Percentiles rank a stretch among this genome's conserved stretches.
phyloP scores from a whole-genome alignment of 1,140 invertebrate species.

The Nephila pilipes region DNA sequence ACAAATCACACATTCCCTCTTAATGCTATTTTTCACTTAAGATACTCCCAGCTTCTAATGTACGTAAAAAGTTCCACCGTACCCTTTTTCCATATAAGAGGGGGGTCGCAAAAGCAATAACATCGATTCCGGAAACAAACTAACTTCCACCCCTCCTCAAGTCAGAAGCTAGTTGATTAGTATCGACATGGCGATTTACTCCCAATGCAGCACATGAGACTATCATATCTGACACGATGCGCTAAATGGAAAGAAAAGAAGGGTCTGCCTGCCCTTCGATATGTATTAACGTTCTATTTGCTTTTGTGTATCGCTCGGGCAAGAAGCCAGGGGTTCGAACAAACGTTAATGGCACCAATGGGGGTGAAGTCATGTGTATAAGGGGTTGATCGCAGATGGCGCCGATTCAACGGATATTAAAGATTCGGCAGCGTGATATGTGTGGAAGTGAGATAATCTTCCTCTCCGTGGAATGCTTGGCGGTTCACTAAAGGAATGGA shows the following conservation, averaged over 20 bases:
- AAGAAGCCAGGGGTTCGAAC: slow-evolving; percentile 38
- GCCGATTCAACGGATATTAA: slow-evolving; percentile 64
- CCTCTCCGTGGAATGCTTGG: neutral
- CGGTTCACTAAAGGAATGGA: neutral
- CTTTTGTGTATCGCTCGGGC: slow-evolving; percentile 47
- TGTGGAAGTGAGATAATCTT: slow-evolving; percentile 18
- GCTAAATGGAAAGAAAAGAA: slow-evolving; percentile 47
- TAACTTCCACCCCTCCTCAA: neutral
- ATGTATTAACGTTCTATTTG: slow-evolving; percentile 47
- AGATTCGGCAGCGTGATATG: slow-evolving; percentile 56
- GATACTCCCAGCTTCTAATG: neutral
- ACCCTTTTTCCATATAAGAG: neutral
- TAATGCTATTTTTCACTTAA: neutral
- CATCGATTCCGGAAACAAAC: slow-evolving; percentile 44
- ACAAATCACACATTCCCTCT: neutral
- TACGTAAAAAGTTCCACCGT: neutral
- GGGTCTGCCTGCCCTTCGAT: neutral
- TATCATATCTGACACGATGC: slow-evolving; percentile 40
- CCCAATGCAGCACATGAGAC: slow-evolving; percentile 9
- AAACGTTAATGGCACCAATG: slow-evolving; percentile 39
- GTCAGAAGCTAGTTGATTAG: slow-evolving; percentile 44
- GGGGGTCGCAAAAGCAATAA: slow-evolving; percentile 22
- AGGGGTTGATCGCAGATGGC: slow-evolving; percentile 47
- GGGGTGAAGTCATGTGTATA: slow-evolving; percentile 33
- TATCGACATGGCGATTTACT: slow-evolving; percentile 47